Conservation (phyloP, 2,888 invertebrate genomes). For the Aromia moschata region DNA sequence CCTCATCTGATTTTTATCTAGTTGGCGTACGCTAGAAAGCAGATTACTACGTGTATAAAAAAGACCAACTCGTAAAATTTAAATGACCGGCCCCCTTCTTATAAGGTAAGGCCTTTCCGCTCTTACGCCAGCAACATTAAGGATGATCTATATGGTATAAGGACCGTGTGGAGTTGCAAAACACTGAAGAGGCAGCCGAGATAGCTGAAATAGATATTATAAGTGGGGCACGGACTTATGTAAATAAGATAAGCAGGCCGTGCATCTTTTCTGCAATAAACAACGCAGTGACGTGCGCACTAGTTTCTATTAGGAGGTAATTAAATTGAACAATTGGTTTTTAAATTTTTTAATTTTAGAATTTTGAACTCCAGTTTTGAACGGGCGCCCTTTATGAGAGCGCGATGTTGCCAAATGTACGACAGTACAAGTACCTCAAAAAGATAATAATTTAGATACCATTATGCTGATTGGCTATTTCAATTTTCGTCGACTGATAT, state of each 20-base stretch:
- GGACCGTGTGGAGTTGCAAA: slow-evolving; percentile 13
- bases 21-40: too few species aligned
- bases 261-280: slow-evolving; percentile 26
- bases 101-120: slow-evolving; percentile 2
- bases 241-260: slow-evolving; percentile 39
- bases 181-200: slow-evolving; percentile 17
- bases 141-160: slow-evolving; percentile 18
- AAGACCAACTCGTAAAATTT: not conserved
- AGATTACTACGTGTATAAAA: not conserved
- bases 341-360: too few species aligned
- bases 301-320: too few species aligned
- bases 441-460: too few species aligned
- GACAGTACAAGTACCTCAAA: too few species aligned
- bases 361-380: too few species aligned
- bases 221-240: slow-evolving; percentile 48
- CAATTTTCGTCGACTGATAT: too few species aligned
- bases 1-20: too few species aligned
- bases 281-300: slow-evolving; percentile 14
- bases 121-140: not conserved
- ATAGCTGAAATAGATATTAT: slow-evolving; percentile 36
- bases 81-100: not conserved
- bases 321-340: too few species aligned
- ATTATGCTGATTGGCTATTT: too few species aligned
- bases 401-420: too few species aligned
- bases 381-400: too few species aligned